These are phyloP conservation scores for Poeciliopsis turneri DNA, from an alignment of 2,797 vertebrate species.

Conservation along the genomic window DNA sequence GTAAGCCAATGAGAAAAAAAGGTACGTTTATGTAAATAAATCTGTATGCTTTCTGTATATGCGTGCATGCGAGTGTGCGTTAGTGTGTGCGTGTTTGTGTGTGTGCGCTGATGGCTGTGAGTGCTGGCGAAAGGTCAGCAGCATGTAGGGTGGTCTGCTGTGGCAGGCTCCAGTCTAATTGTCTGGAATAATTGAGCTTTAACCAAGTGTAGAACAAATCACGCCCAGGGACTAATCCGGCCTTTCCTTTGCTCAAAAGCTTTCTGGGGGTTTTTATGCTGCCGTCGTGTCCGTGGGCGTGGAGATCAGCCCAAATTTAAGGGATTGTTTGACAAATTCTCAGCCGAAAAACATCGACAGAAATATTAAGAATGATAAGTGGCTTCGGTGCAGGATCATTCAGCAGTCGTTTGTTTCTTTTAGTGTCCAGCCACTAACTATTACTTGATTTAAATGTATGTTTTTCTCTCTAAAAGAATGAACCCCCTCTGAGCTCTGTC, in stretches of 20 bases:
- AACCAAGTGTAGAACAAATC: conserved; percentile 76
- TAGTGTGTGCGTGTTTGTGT: too few relatives aligned
- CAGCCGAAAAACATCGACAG: conserved; percentile 38
- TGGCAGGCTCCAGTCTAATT: conserved; percentile 76
- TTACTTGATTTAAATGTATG: conserved; percentile 5
- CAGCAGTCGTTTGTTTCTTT: conserved; percentile 27
- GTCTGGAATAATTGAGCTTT: conserved; percentile 81
- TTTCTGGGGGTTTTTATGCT: conserved; percentile 30
- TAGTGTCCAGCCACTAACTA: background rate
- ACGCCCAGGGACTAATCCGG: conserved; percentile 74
- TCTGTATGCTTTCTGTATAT: background rate
- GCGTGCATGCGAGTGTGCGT: background rate
- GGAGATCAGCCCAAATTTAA: conserved; percentile 46
- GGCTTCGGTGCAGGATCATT: conserved; percentile 28
- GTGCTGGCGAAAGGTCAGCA: conserved; percentile 69
- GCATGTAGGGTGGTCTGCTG: conserved; percentile 74
- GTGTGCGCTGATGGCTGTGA: conserved; percentile 26
- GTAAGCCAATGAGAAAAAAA: background rate
- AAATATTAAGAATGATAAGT: conserved; percentile 40
- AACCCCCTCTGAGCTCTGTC: too few relatives aligned
- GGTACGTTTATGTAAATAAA: background rate
- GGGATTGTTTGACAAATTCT: conserved; percentile 60
- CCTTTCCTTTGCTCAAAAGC: conserved; percentile 64
- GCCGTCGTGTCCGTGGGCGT: conserved; percentile 36
- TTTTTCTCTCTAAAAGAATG: background rate